phyloP scores from a whole-genome alignment of 2,797 vertebrate species.

The Amazona ochrocephala region DNA sequence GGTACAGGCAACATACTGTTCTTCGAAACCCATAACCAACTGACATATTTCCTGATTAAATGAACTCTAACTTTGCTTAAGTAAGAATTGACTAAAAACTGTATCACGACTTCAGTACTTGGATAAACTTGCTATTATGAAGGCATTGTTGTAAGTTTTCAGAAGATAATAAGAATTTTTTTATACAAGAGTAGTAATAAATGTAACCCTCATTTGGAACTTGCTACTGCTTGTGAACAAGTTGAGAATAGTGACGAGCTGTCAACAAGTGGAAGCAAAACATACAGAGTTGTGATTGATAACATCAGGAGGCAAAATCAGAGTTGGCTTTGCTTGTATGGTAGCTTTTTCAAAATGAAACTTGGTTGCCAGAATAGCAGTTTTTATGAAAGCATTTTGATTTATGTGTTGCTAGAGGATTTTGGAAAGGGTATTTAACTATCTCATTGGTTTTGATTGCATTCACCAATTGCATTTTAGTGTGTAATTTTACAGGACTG shows the following conservation, averaged over 20 bases:
- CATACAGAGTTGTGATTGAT: neutral
- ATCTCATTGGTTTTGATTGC: neutral
- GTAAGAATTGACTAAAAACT: neutral
- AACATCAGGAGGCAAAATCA: neutral
- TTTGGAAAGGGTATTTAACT: neutral
- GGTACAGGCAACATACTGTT: neutral
- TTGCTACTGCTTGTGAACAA: neutral
- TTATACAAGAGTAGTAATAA: neutral
- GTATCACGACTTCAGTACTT: neutral
- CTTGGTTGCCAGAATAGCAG: neutral
- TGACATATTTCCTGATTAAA: neutral
- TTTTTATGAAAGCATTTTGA: neutral
- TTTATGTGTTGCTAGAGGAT: neutral
- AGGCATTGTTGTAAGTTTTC: neutral
- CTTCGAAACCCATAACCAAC: neutral
- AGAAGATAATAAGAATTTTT: neutral
- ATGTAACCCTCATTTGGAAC: neutral
- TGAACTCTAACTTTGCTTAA: neutral
- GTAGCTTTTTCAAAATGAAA: neutral
- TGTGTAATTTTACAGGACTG: neutral
- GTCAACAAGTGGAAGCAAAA: neutral
- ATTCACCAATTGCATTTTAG: neutral
- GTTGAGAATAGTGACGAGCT: neutral
- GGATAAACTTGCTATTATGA: neutral
- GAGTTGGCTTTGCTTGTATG: neutral